Conservation (phyloP, 2,113 vertebrate genomes). For the Alligator sinensis region DNA sequence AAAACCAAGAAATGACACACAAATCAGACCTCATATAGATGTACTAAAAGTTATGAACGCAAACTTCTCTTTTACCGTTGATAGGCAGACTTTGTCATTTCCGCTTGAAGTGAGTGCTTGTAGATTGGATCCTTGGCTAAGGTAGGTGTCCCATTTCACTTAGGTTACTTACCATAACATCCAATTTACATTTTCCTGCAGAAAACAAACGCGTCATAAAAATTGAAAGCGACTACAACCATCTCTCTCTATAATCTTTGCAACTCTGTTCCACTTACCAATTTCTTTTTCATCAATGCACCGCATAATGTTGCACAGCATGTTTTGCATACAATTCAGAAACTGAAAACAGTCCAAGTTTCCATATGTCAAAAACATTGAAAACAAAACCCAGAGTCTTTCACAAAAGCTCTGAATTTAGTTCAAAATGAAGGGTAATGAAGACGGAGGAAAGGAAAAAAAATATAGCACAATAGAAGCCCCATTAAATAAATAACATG, state of each 20-base stretch:
- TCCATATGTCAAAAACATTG: not conserved
- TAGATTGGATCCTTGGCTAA: not conserved
- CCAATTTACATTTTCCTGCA: not conserved
- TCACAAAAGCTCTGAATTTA: not conserved
- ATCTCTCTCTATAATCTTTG: rapidly evolving
- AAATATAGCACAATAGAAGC: not conserved
- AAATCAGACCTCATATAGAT: not conserved
- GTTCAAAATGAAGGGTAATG: not conserved
- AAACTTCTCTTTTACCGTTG: rapidly evolving
- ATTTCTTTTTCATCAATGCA: not conserved
- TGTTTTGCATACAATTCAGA: not conserved
- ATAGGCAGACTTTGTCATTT: not conserved
- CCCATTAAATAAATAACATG: not conserved
- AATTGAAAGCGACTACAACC: not conserved
- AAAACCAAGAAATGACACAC: rapidly evolving
- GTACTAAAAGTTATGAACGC: not conserved
- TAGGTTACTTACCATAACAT: not conserved
- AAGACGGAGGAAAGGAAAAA: not conserved
- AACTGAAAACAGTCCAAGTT: not conserved
- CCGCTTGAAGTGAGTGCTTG: not conserved
- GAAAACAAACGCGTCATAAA: not conserved
- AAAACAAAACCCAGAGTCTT: not conserved
- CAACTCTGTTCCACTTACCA: not conserved
- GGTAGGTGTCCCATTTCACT: not conserved
- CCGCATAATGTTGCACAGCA: rapidly evolving